Percentiles rank a stretch among this genome's conserved stretches.
These are phyloP conservation scores for Todus mexicanus DNA, from an alignment of 2,797 vertebrate genomes.

Conservation along the genomic window DNA sequence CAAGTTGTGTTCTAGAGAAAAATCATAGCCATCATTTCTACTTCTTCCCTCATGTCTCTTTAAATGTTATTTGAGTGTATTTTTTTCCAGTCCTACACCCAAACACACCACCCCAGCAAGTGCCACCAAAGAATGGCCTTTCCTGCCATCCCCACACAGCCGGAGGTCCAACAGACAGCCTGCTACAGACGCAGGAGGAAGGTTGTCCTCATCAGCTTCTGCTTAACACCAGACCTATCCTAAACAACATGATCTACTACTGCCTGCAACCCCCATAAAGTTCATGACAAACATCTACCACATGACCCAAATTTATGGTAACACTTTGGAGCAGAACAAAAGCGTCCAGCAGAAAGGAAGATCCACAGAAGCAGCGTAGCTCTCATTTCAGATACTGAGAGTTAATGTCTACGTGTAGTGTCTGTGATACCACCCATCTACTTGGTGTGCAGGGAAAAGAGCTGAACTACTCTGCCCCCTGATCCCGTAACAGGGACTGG, in stretches of 20 bases:
- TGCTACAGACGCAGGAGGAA: no score
- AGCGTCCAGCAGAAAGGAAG: neutral
- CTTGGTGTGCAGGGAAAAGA: neutral
- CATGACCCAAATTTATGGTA: neutral
- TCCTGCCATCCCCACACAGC: neutral
- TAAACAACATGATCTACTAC: neutral
- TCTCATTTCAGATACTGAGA: neutral
- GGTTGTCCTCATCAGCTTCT: neutral
- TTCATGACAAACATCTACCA: neutral
- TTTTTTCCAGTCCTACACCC: no score
- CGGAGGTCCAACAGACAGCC: neutral
- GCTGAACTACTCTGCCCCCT: neutral
- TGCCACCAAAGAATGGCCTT: fast-evolving
- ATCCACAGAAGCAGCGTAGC: neutral
- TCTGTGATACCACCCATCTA: neutral
- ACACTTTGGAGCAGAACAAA: neutral
- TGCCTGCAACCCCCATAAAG: neutral
- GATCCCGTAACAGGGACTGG: neutral
- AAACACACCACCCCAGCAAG: fast-evolving
- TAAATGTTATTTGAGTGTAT: no score
- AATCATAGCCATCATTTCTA: fast-evolving
- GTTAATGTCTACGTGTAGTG: neutral
- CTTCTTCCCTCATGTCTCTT: neutral
- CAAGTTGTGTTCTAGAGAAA: neutral
- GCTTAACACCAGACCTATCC: neutral